These are phyloP conservation scores for Vanessa atalanta DNA, from an alignment of 1,140 invertebrate species.

Conservation along the genomic window DNA sequence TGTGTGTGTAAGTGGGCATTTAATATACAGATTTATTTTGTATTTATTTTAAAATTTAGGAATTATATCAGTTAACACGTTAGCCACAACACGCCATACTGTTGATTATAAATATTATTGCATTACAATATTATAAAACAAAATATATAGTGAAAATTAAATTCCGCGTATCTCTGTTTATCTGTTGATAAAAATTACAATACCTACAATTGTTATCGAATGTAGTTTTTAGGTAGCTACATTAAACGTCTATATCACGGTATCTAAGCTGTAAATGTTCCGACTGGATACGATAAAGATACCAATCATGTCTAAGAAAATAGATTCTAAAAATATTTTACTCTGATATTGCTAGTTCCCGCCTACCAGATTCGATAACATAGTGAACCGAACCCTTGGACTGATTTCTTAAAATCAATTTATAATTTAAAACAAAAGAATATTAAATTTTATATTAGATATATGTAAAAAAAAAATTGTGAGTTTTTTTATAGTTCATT, in stretches of 20 bases:
- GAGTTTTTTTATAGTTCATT: too few relatives aligned
- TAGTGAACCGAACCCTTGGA: too few relatives aligned
- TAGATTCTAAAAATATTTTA: background rate
- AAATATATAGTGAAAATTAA: background rate
- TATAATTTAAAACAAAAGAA: too few relatives aligned
- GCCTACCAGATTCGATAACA: background rate
- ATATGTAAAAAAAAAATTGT: too few relatives aligned
- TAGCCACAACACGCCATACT: background rate
- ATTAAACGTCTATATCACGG: conserved; percentile 6
- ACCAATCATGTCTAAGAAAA: background rate
- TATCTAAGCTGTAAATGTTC: background rate
- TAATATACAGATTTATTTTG: too few relatives aligned
- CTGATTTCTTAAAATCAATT: too few relatives aligned
- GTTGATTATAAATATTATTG: background rate
- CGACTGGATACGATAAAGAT: background rate
- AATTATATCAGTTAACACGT: too few relatives aligned
- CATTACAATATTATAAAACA: background rate
- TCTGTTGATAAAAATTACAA: conserved; percentile 20
- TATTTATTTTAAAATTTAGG: too few relatives aligned
- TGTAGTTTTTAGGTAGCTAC: conserved; percentile 22
- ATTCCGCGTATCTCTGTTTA: background rate
- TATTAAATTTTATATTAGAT: too few relatives aligned
- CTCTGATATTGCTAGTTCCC: background rate
- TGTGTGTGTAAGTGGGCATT: too few relatives aligned
- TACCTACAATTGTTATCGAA: conserved; percentile 23